These are phyloP conservation scores for Drosophila triauraria DNA, from an alignment of 1,140 invertebrate genomes.

Conservation along the genomic window DNA sequence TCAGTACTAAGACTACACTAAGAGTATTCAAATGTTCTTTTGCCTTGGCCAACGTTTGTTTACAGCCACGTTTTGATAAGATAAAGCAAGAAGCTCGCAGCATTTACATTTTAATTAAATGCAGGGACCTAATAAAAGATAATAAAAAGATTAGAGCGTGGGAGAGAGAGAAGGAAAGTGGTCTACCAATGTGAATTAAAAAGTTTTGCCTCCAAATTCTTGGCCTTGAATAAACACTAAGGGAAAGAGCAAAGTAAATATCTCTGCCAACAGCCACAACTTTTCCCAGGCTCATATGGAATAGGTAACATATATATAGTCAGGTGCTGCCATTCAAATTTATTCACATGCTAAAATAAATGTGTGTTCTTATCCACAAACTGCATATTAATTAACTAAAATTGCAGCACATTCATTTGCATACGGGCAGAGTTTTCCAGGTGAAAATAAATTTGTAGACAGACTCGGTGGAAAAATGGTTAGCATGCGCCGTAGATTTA, in stretches of 20 bases:
- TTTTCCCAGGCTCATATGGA: background rate
- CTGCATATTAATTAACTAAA: constrained; percentile 51
- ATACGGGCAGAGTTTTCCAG: background rate
- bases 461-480: background rate
- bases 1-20: background rate
- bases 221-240: constrained; percentile 24
- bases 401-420: constrained; percentile 26
- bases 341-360: constrained; percentile 34
- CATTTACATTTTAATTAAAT: constrained; percentile 24
- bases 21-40: background rate
- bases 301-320: background rate
- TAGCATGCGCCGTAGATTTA: constrained; percentile 7
- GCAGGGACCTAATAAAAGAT: constrained; percentile 17
- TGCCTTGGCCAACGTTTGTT: background rate
- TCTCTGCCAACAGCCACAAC: background rate
- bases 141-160: constrained; percentile 4
- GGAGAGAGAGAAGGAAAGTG: background rate
- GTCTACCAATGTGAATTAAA: constrained; percentile 12
- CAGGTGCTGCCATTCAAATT: constrained; percentile 28
- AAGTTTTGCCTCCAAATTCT: constrained; percentile 6
- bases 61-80: constrained; percentile 6
- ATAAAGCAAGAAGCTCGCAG: background rate
- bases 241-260: constrained; percentile 10
- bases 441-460: constrained; percentile 1
- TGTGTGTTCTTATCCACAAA: constrained; percentile 37